Evolutionary conservation across 2,797 vertebrate genomes (phyloP).

Genomic region (Ficedula albicollis): DNA sequence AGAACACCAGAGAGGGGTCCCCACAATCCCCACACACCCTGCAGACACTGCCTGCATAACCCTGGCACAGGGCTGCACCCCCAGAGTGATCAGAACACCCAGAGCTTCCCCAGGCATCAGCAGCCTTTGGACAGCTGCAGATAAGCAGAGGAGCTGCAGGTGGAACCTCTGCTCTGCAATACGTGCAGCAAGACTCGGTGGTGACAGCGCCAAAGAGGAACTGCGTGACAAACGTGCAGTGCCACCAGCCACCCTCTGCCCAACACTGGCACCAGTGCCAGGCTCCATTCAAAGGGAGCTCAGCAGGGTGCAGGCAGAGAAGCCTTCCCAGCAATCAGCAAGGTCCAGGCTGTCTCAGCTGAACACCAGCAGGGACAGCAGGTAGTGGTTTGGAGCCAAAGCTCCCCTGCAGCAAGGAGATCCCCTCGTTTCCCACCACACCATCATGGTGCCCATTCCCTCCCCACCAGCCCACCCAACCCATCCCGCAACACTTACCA

Average conservation of each 20-base stretch:
- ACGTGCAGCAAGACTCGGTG: fast-evolving
- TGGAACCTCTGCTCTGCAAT: neutral
- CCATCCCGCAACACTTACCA: neutral
- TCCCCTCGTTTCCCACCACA: fast-evolving
- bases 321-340: neutral
- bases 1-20: neutral
- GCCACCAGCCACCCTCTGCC: neutral
- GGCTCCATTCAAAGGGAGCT: neutral
- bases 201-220: fast-evolving
- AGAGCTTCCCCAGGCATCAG: neutral
- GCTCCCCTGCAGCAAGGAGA: fast-evolving
- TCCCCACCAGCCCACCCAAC: fast-evolving
- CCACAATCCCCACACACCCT: neutral
- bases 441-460: fast-evolving
- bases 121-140: neutral
- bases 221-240: fast-evolving
- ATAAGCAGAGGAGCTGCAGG: neutral
- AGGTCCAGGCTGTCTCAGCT: neutral
- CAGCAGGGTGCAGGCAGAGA: neutral
- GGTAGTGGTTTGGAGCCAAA: neutral
- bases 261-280: fast-evolving
- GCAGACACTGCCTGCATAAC: neutral
- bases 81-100: neutral
- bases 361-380: neutral
- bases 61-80: neutral